Evolutionary conservation across 2,797 vertebrate species (phyloP).

Genomic region (Enoplosus armatus): DNA sequence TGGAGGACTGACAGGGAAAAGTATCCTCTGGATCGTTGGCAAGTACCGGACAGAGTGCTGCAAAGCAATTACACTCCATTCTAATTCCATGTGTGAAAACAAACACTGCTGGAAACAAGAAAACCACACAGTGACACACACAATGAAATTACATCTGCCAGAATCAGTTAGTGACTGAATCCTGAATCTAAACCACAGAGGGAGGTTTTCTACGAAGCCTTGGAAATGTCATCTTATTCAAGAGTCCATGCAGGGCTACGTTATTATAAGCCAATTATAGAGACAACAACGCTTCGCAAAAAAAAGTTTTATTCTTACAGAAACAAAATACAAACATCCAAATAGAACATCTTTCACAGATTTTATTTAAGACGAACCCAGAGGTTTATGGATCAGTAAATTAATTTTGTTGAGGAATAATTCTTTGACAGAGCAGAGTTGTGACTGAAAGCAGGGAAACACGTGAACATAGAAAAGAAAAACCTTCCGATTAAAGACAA

Average conservation of each 20-base stretch:
- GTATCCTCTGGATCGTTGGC: constrained; percentile 44
- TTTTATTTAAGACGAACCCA: constrained; percentile 12
- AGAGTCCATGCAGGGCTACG: not conserved
- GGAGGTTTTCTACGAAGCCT: constrained; percentile 8
- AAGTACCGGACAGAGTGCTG: constrained; percentile 26
- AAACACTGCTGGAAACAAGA: constrained; percentile 48
- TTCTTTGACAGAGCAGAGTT: not conserved
- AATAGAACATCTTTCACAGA: not conserved
- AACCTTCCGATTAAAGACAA: not conserved
- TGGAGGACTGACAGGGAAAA: constrained; percentile 39
- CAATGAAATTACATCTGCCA: constrained; percentile 28
- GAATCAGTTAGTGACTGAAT: constrained; percentile 16
- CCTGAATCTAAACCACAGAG: constrained; percentile 25
- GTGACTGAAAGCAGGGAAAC: not conserved
- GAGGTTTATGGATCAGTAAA: not conserved
- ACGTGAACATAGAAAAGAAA: not conserved
- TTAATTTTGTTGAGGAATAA: not conserved
- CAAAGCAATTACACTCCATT: constrained; percentile 37
- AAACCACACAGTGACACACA: constrained; percentile 26
- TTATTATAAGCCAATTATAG: constrained; percentile 7
- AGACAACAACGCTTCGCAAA: not conserved
- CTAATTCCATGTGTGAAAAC: constrained; percentile 57
- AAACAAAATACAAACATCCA: constrained; percentile 4
- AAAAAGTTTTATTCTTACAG: constrained; percentile 43
- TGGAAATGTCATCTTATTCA: not conserved